Conservation (phyloP, 35 echinoderm and acorn worm genomes). For the Eucidaris tribuloides region DNA sequence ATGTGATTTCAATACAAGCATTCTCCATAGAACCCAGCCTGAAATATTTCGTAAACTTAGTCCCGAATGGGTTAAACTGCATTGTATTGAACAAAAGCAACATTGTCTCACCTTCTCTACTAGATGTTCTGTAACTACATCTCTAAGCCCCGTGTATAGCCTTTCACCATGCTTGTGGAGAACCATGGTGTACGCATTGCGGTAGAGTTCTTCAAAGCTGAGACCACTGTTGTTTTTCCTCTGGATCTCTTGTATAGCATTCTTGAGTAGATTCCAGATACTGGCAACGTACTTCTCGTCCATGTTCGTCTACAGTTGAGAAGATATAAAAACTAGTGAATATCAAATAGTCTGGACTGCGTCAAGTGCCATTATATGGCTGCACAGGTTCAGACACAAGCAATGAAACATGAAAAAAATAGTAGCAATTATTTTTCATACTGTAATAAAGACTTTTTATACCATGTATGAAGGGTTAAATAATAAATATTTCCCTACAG, state of each 20-base stretch:
- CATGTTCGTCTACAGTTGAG: conserved; percentile 79
- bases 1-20: not conserved
- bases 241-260: conserved; percentile 96
- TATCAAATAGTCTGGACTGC: not conserved
- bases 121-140: conserved; percentile 93
- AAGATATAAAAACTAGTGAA: not conserved
- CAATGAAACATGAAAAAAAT: not conserved
- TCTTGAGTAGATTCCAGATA: conserved; percentile 95
- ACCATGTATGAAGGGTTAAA: not conserved
- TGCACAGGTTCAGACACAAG: not conserved
- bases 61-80: no score
- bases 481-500: not conserved
- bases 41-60: no score
- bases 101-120: conserved; percentile 68
- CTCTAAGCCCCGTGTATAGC: conserved; percentile 84
- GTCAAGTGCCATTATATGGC: not conserved
- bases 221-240: conserved; percentile 98
- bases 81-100: not conserved
- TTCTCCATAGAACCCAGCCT: no score
- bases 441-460: not conserved
- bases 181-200: conserved; percentile 98
- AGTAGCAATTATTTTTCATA: not conserved
- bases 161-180: conserved; percentile 96
- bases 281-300: conserved; percentile 98
- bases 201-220: conserved; percentile 97